Evolutionary conservation across 1,140 invertebrate species (phyloP), one percentile per base, ranked within the genome.

Genomic region (Stenopsyche tienmushanensis): DNA sequence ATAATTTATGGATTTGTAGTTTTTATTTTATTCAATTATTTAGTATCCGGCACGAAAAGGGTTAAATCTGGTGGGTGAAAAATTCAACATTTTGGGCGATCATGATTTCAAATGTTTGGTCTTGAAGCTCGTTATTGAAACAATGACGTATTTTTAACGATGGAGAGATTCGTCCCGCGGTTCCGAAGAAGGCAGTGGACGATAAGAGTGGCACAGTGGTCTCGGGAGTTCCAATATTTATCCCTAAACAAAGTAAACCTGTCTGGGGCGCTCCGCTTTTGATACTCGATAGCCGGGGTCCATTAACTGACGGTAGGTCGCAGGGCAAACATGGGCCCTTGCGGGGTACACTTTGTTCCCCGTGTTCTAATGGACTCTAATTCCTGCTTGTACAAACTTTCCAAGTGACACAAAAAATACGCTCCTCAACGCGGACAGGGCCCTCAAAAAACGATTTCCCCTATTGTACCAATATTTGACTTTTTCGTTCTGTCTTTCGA

Each of bases 361-460:
- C 54, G 54, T 42, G 54, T 57, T 57, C 63, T 69, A 69, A 69
- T 69, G 67, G 64, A 69, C 64, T 63, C 67, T 69, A 69, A 69
- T 69, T 69, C 67, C 64, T 52, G 44, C 60, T 58, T 66, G 44
- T 58, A 53, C 67, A 69, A 69, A 69, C 64, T 65, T 64, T 45
- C n/a, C n/a, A 54, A 42, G 47, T 29, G 44, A 58, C 54, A 47
- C 17, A 65, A 44, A 57, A 65, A 49, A 42, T 42, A 25, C 41
- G 18, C 64, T 53, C 25, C 54, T 60, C 65, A 50, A 49, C 0
- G 24, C 10, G 18, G 29, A 34, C 29, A 13, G 25, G 53, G 58
- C 44, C 54, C 50, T 69, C 54, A 45, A 64, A 69, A 69, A 69
- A 23, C 67, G 67, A 69, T 69, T 69, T 69, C 47, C 64, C 45